These are phyloP conservation scores for Brachyptera risi DNA, from an alignment of 2,888 invertebrate species.

Conservation along the genomic window DNA sequence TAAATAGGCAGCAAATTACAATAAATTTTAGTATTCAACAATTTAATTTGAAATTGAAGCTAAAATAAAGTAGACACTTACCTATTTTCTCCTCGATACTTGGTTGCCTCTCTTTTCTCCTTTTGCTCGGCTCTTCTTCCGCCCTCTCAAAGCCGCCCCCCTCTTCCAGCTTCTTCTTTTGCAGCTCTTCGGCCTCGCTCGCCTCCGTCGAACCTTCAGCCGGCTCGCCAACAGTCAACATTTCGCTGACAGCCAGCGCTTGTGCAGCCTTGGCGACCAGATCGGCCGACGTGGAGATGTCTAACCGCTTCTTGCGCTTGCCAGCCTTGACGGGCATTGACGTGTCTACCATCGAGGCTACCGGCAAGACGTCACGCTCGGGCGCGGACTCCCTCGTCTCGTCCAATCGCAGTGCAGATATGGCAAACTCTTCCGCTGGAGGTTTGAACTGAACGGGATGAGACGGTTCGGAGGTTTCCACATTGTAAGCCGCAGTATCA, in stretches of 20 bases:
- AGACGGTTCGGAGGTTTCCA: not conserved
- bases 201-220: not conserved
- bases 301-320: conserved; percentile 52
- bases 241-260: conserved; percentile 10
- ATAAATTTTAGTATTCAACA: not conserved
- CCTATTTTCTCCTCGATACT: conserved; percentile 30
- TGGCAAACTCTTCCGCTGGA: not conserved
- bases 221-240: not conserved
- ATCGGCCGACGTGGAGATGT: conserved; percentile 37
- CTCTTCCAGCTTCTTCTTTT: not conserved
- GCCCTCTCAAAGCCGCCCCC: not conserved
- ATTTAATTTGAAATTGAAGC: not conserved
- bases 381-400: not conserved
- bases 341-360: conserved; percentile 20
- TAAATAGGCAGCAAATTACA: not conserved
- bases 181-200: too few relatives aligned
- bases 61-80: too few relatives aligned
- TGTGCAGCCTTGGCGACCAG: conserved; percentile 16
- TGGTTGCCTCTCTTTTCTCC: not conserved
- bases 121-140: not conserved
- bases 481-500: not conserved
- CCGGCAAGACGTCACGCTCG: not conserved
- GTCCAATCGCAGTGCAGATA: not conserved
- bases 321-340: conserved; percentile 45
- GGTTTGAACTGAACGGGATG: not conserved